Conservation (phyloP, 2,113 vertebrate genomes). For the Felis catus region DNA sequence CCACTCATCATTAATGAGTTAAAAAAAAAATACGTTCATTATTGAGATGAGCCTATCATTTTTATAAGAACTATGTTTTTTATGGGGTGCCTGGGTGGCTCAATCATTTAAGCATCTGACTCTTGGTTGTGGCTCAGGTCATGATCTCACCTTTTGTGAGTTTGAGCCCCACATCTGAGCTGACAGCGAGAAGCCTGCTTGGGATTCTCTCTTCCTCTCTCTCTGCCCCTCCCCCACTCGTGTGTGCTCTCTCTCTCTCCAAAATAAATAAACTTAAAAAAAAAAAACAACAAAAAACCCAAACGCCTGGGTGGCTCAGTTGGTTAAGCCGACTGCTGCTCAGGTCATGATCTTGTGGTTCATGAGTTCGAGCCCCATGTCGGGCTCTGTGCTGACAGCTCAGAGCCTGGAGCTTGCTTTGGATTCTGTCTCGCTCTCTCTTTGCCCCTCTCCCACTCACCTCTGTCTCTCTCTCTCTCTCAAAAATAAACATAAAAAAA, state of each 20-base stretch:
- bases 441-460: background rate
- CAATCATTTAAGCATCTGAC: background rate
- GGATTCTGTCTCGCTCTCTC: background rate
- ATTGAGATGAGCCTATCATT: background rate
- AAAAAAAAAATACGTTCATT: background rate
- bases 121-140: background rate
- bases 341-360: background rate
- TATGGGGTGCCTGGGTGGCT: background rate
- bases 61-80: background rate
- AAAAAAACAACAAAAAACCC: too few relatives aligned
- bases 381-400: background rate
- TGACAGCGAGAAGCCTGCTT: background rate
- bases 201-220: background rate
- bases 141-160: background rate
- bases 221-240: background rate
- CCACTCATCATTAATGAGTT: background rate
- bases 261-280: too few relatives aligned
- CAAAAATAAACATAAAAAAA: too few relatives aligned
- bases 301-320: too few relatives aligned
- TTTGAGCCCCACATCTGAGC: background rate
- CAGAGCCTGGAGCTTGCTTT: background rate
- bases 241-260: too few relatives aligned
- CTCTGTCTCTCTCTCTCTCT: too few relatives aligned
- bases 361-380: background rate
- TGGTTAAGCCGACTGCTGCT: background rate